Evolutionary conservation across 2,113 vertebrate species (phyloP), one percentile per base, ranked within the genome.

Genomic region (Burhinus bistriatus): DNA sequence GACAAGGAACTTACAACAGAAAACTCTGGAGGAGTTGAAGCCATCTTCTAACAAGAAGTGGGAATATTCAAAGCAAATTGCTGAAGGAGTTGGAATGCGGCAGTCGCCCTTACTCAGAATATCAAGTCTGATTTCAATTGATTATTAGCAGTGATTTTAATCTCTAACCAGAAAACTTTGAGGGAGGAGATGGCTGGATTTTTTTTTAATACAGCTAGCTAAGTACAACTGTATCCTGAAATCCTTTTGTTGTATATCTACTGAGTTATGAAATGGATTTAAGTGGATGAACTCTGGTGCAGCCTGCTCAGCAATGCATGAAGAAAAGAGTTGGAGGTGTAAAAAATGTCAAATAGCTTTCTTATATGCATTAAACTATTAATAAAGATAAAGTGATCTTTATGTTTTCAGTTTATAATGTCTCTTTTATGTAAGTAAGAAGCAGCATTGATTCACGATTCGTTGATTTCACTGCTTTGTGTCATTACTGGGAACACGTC

Each of bases 351-450:
- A 98, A 97, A 98, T 96, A 97, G 92, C 95, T 98, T 98, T 98
- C 97, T 98, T 95, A 95, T 96, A 97, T 95, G 94, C 95, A 98
- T 98, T 98, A 98, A 98, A 98, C 97, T 98, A 97, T 98, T 98
- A 98, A 97, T 98, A 98, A 98, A 98, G 97, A 98, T 97, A 98
- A 98, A 98, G 98, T 66, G 47, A 97, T 98, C 97, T 97, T 97
- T 97, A 94, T 97, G 95, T 96, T 98, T 98, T 97, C 93, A 87
- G 93, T 97, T 98, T 97, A 95, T 97, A 97, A 96, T 93, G 93
- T 98, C 95, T 98, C 94, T 97, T 98, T 97, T 96, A 96, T 95
- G 96, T 97, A 97, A 98, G 90, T 52, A 92, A 97, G 94, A 97
- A 98, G 93, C 49, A 29, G 82, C 55, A 23, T 89, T 96, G 95